Evolutionary conservation across 2,113 vertebrate species (phyloP), one percentile per base, ranked within the genome.

Genomic region (Bambusicola thoracicus): DNA sequence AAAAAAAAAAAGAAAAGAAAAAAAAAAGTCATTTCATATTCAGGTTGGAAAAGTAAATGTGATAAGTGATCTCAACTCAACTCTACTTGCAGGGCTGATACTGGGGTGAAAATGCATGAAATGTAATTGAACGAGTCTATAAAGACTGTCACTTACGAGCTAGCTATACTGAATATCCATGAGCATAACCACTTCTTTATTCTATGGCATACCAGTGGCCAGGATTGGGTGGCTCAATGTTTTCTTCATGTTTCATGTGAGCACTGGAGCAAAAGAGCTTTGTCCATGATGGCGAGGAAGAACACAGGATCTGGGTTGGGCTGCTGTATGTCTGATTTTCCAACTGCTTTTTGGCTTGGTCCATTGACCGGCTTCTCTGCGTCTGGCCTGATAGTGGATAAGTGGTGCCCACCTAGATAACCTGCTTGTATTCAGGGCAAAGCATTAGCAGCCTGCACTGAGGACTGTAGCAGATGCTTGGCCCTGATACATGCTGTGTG

Each of bases 401-500:
- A 86, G 25, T 30, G 70, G 10, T 0, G 0, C 40, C 20, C 29
- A 34, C 27, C 30, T 51, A n/a, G 59, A 21, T 8, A 58, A 17
- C 25, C 17, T 44, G 34, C 30, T 20, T 83, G 44, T 59, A 36
- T 36, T 56, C 58, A 15, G 21, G 3, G 59, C 24, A 16, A 51
- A 80, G 13, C 48, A 32, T 10, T 1, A 12, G 32, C 51, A 65
- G 34, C 30, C 36, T 30, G 17, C 55, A 9, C 1, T 2, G 6
- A 10, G 30, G 36, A 40, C 32, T 70, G n/a, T 51, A 75, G 19
- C 19, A 46, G 46, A 12, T 2, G 2, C 38, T 36, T 0, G 3
- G 61, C 51, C 48, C 40, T 38, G 30, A 48, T 0, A 30, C 44
- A 51, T 5, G 43, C 30, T 24, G 6, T 0, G 0, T 4, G 3